These are phyloP conservation scores for Saxidomus purpurata DNA, from an alignment of 1,140 invertebrate genomes.

Conservation along the genomic window DNA sequence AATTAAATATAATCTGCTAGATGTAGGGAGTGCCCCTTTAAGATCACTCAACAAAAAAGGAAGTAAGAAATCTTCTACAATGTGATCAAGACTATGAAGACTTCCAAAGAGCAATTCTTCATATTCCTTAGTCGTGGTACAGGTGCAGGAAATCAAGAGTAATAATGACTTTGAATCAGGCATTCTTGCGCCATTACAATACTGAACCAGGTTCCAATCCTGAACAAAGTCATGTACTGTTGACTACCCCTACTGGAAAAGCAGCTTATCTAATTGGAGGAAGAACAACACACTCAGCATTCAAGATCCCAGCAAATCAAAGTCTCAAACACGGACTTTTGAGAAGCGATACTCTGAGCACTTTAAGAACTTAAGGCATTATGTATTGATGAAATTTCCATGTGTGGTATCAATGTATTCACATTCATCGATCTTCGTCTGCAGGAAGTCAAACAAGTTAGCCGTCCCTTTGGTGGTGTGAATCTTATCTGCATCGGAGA, in stretches of 20 bases:
- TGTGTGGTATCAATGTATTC: conserved; percentile 69
- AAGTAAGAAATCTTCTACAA: conserved; percentile 24
- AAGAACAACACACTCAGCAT: conserved; percentile 49
- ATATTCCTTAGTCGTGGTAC: conserved; percentile 64
- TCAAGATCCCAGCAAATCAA: conserved; percentile 66
- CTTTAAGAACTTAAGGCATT: conserved; percentile 62
- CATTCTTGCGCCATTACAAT: conserved; percentile 62
- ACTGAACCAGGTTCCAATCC: conserved; percentile 53
- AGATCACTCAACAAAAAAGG: conserved; percentile 40
- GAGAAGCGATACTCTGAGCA: conserved; percentile 39
- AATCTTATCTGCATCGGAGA: conserved; percentile 69
- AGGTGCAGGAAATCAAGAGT: conserved; percentile 68
- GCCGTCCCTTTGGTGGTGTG: conserved; percentile 68
- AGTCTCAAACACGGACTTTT: conserved; percentile 53
- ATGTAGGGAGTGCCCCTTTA: too few relatives aligned
- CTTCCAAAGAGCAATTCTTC: conserved; percentile 21
- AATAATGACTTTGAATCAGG: conserved; percentile 62
- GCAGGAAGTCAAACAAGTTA: conserved; percentile 60
- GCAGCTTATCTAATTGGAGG: conserved; percentile 66
- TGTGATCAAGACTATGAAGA: conserved; percentile 26
- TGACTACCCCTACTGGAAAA: conserved; percentile 70
- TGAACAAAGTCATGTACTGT: conserved; percentile 35
- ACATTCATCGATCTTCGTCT: conserved; percentile 67
- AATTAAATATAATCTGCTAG: too few relatives aligned
- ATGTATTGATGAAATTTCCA: conserved; percentile 73